Percentiles rank a stretch among this genome's conserved stretches.
Conservation (phyloP, 1,140 invertebrate genomes). For the Philopotamus ludificatus region DNA sequence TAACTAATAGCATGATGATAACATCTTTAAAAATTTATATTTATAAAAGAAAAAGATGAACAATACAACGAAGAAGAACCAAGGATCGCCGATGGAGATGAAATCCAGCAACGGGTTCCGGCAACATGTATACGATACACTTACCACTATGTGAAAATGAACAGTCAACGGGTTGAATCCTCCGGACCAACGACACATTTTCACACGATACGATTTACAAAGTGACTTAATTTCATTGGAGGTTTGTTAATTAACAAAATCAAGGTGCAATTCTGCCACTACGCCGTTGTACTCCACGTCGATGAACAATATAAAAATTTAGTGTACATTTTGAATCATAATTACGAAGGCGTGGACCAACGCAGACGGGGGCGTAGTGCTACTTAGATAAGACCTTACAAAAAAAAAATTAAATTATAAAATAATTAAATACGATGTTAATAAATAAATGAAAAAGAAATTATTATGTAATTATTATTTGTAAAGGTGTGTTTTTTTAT, state of each 20-base stretch:
- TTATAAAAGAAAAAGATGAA: slow-evolving; percentile 2
- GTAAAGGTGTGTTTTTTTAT: slow-evolving; percentile 37
- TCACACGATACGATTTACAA: slow-evolving; percentile 26
- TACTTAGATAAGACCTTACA: slow-evolving; percentile 18
- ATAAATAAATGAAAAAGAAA: slow-evolving; percentile 39
- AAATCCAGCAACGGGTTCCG: too few relatives aligned
- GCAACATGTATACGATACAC: slow-evolving; percentile 25
- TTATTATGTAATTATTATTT: slow-evolving; percentile 38
- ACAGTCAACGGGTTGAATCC: slow-evolving; percentile 4
- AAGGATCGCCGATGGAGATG: too few relatives aligned
- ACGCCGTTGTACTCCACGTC: slow-evolving; percentile 9
- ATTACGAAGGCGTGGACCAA: slow-evolving; percentile 3
- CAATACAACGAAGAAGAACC: slow-evolving; percentile 40
- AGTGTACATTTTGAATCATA: background rate
- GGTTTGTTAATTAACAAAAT: slow-evolving; percentile 30
- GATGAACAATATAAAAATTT: background rate
- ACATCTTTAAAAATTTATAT: slow-evolving; percentile 29
- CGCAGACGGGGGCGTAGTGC: slow-evolving; percentile 8
- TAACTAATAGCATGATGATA: slow-evolving; percentile 42
- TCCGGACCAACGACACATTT: slow-evolving; percentile 11
- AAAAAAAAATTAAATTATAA: slow-evolving; percentile 36
- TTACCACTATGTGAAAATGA: slow-evolving; percentile 15
- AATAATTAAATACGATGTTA: slow-evolving; percentile 40
- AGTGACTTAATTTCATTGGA: slow-evolving; percentile 28
- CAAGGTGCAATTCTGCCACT: slow-evolving; percentile 37